Evolutionary conservation across 2,888 invertebrate genomes (phyloP).

Genomic region (Drosophila percnosoma): DNA sequence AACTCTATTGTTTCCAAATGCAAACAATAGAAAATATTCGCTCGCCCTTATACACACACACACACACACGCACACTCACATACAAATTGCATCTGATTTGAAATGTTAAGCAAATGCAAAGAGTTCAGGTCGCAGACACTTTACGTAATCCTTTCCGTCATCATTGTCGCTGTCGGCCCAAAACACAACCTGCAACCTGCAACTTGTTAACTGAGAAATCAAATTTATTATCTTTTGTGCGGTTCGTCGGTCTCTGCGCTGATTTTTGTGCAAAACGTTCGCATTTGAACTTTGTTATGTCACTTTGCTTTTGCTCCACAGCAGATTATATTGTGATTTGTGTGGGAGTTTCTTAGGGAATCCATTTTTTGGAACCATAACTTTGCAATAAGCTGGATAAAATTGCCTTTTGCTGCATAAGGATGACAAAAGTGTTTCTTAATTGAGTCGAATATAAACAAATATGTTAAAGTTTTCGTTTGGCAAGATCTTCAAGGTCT

Average conservation of each 20-base stretch:
- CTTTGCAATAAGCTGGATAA: slow-evolving; percentile 11
- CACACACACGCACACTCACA: slow-evolving; percentile 8
- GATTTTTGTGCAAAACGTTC: slow-evolving; percentile 58
- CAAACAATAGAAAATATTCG: slow-evolving; percentile 61
- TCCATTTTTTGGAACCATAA: slow-evolving; percentile 9
- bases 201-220: slow-evolving; percentile 35
- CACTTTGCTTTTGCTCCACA: slow-evolving; percentile 65
- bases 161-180: slow-evolving; percentile 26
- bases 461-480: slow-evolving; percentile 15
- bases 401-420: slow-evolving; percentile 14
- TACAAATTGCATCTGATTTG: slow-evolving; percentile 52
- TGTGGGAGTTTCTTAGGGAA: slow-evolving; percentile 46
- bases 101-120: slow-evolving; percentile 74
- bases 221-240: slow-evolving; percentile 73
- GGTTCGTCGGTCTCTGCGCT: slow-evolving; percentile 26
- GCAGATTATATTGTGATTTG: slow-evolving; percentile 55
- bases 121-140: slow-evolving; percentile 78
- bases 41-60: slow-evolving; percentile 62
- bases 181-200: slow-evolving; percentile 44
- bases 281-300: slow-evolving; percentile 78
- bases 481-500: neutral
- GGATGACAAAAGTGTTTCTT: slow-evolving; percentile 29
- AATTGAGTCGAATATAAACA: slow-evolving; percentile 10
- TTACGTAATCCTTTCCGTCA: slow-evolving; percentile 70
- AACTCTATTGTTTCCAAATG: slow-evolving; percentile 58